Conservation (phyloP, 2,113 vertebrate genomes). For the Garra rufa region DNA sequence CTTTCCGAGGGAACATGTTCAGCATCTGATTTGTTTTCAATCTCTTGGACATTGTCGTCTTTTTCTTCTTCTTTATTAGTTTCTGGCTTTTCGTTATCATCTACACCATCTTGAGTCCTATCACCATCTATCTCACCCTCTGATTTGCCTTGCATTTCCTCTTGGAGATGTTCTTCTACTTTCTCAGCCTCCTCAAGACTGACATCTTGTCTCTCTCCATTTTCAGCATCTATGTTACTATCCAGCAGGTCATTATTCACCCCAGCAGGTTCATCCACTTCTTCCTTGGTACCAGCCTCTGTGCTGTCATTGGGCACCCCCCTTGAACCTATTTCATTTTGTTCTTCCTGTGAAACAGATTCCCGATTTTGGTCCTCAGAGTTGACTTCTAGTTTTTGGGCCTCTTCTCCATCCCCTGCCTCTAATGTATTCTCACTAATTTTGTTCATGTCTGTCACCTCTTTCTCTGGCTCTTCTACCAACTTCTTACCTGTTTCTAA, state of each 20-base stretch:
- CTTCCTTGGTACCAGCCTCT: neutral
- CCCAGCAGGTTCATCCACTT: neutral
- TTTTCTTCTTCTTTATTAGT: conserved; percentile 10
- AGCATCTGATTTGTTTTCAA: neutral
- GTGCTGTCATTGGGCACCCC: neutral
- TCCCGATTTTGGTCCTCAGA: neutral
- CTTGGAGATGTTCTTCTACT: neutral
- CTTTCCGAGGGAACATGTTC: neutral
- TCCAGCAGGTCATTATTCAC: neutral
- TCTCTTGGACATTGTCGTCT: neutral
- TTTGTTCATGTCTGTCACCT: neutral
- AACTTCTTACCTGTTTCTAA: neutral
- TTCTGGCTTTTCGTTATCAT: conserved; percentile 32
- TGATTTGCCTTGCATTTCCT: neutral
- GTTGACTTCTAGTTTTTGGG: conserved; percentile 6
- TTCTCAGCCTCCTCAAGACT: neutral
- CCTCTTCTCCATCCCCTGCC: neutral
- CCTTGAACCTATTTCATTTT: conserved; percentile 6
- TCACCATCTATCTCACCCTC: neutral
- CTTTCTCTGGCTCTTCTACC: conserved; percentile 8
- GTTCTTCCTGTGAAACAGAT: neutral
- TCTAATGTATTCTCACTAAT: conserved; percentile 3
- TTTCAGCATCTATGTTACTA: conserved; percentile 61
- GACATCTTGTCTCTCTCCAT: conserved; percentile 54
- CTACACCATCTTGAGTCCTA: neutral